These are phyloP conservation scores for Eustalomyia histrio DNA, from an alignment of 2,888 invertebrate species.

Conservation along the genomic window DNA sequence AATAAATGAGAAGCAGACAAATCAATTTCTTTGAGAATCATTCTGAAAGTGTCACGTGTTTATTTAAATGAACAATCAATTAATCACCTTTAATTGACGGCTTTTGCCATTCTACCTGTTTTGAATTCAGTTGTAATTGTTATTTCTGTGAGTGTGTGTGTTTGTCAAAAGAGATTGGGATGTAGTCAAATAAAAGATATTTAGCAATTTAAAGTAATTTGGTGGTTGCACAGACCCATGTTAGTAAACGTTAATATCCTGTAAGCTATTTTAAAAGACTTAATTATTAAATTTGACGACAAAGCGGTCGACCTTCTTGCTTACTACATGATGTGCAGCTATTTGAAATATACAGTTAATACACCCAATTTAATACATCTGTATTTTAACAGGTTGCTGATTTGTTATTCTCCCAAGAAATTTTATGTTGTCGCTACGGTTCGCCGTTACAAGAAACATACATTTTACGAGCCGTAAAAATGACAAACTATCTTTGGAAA, in stretches of 20 bases:
- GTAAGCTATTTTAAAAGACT: background rate
- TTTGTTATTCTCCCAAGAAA: too few relatives aligned
- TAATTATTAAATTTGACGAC: background rate
- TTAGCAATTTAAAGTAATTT: background rate
- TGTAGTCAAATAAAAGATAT: background rate
- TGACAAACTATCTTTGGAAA: too few relatives aligned
- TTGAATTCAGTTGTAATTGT: conserved; percentile 38
- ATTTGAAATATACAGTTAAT: too few relatives aligned
- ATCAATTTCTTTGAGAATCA: conserved; percentile 30
- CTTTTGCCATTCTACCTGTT: conserved; percentile 54
- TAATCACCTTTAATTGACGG: conserved; percentile 65
- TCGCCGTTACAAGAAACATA: too few relatives aligned
- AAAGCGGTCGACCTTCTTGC: background rate
- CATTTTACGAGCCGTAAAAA: too few relatives aligned
- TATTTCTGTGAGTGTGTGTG: background rate
- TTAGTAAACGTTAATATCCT: background rate
- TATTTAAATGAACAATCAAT: conserved; percentile 64
- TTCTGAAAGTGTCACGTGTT: conserved; percentile 51
- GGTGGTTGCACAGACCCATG: conserved; percentile 32
- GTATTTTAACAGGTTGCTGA: too few relatives aligned
- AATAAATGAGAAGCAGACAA: conserved; percentile 11
- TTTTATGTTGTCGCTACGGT: too few relatives aligned
- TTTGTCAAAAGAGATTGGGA: too few relatives aligned
- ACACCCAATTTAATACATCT: too few relatives aligned
- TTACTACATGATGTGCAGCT: background rate